Evolutionary conservation across 30 jellyfish, hydroid and myxozoan genomes (phyloP), one percentile per base, ranked within the genome.

Genomic region (Catostylus mosaicus): DNA sequence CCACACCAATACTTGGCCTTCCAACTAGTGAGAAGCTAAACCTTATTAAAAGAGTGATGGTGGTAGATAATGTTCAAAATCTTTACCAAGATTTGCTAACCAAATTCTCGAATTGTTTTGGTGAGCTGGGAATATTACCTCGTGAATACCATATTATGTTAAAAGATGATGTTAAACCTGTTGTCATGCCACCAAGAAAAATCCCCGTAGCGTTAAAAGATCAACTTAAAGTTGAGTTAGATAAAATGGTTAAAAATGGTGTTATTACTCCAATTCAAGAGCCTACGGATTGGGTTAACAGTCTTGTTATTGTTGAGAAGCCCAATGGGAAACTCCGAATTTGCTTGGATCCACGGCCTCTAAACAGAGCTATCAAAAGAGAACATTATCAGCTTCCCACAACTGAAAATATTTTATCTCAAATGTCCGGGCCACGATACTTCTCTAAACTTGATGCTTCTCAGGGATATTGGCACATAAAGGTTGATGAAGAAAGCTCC

Each of bases 201-300:
- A 84, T 84, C 12, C 97, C 98, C 27, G 26, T 77, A 9, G 87
- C 96, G 9, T 64, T 90, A 26, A 77, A 89, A 37, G 73, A 27
- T 11, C 35, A 37, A 37, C 88, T 85, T 47, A 90, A 90, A 47
- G 86, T 77, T 30, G 98, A 92, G 75, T 66, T 92, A 2, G 52
- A 82, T 19, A 62, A 85, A 4, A 88, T 80, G 96, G 73, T 34
- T 22, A 46, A 70, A 32, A 67, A 40, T 22, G 91, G 63, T 43
- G 78, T 87, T 22, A 88, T 87, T 31, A 54, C 33, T 27, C 70
- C 79, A 26, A 97, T 92, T 12, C 70, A 38, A 0, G 83, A 86
- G 80, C 95, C 95, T 22, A 80, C 96, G 38, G 97, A 80, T 50
- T 87, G 96, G 96, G 97, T 82, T 22, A 78, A 51, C 59, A 70